Base-by-base conservation (phyloP, 1,140 invertebrate genomes). In the Leptinotarsa lineolata region DNA sequence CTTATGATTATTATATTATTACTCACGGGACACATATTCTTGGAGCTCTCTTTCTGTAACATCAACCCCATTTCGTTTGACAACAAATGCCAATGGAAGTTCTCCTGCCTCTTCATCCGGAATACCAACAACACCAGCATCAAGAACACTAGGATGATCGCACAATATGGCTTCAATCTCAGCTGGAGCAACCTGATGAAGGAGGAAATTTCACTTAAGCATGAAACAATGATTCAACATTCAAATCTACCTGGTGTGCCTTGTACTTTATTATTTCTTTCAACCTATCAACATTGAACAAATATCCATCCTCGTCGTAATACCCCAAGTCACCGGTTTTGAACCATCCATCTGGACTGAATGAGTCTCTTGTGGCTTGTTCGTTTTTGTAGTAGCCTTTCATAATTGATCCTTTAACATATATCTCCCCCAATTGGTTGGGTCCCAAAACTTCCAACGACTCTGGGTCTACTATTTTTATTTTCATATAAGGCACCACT, bases 231-330 rank as follows among this genome's bases (percentile, higher is more conserved):
- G 30, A 39, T 54, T 54, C 48, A 54, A n/a, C 15, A 54, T n/a
- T 54, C 16, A 54, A 54, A 54, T 54, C 6, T 70, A 91, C 91
- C 87, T 94, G 93, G 77, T 89, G 90, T 59, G 90, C 92, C 84
- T 94, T 93, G 79, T 92, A 93, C 80, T 94, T 95, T 58, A 94
- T 94, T 3, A 95, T 83, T 80, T 94, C 93, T 81, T 95, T 95
- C 0, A 93, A 82, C 58, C 93, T 85, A 81, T 94, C 93, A 2
- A 92, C 90, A 76, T 95, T 90, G 72, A 88, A 93, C 77, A 94
- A 89, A 77, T 87, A 89, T 3, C 88, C 88, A 11, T 92, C 87
- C 12, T 88, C 80, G 77, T 94, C 92, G 76, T 89, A 90, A 80
- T 91, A 92, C 1, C 91, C 93, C 72, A 94, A 87, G 82, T 95